Base-by-base conservation (phyloP, 2,797 vertebrate species). In the Remorina albescens region DNA sequence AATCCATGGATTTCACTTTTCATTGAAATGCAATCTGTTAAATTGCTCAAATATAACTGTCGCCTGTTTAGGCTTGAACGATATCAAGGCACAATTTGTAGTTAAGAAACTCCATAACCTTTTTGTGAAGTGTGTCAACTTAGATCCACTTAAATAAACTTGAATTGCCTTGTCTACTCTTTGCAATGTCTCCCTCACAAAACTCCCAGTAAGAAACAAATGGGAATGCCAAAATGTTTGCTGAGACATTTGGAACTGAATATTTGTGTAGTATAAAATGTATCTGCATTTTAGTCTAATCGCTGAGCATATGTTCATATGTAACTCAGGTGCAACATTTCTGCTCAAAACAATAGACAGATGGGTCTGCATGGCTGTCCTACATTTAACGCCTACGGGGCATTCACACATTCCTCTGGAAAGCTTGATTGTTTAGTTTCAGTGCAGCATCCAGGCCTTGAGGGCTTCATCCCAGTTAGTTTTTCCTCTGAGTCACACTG, bases 351-450 rank as follows among this genome's bases (percentile, higher is more conserved):
- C 82, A 66, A 74, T 56, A 32, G 57, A 67, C 71, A 81, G 59
- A 82, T 37, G 84, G 70, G 63, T 64, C 49, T 71, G 56, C 26
- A 30, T 55, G 12, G 7, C 57, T 76, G 83, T 44, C 80, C 83
- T 80, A 87, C 69, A 87, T 89, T 83, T 50, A 53, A 58, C 32
- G 46, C 82, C 89, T 81, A 49, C 75, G 60, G 82, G 87, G 78
- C 71, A 73, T 82, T 81, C 57, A 59, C 65, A 73, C 67, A 74
- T 44, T 82, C 70, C 70, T 78, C 57, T 62, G 67, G 76, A 67
- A 69, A 86, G 66, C 61, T 61, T 64, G 67, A 8, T 42, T 64
- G 56, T 78, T 83, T 74, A 68, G 75, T 54, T 78, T 83, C 75
- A 56, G 61, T 60, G 76, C 76, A 67, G 78, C 57, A 80, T 78